Evolutionary conservation across 2,888 invertebrate species (phyloP), one percentile per base, ranked within the genome.

Genomic region (Blera fallax): DNA sequence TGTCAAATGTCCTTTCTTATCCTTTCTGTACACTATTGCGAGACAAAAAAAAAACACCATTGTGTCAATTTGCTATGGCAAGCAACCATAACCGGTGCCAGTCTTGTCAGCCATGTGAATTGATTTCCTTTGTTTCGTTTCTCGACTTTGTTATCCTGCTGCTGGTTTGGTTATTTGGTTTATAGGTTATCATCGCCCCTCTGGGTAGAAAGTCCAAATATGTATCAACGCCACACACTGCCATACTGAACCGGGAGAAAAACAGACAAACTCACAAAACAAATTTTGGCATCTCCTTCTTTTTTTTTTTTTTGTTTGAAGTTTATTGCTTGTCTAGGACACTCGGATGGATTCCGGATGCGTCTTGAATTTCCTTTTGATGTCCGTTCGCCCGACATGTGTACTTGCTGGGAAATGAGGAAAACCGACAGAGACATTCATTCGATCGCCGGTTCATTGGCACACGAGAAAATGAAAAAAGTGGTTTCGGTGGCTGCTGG

Each of bases 351-450:
- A 56, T 45, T 24, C 64, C 64, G 74, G 74, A 74, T 74, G 45
- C 34, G 37, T 64, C 54, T 65, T 64, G 54, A 45, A 54, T 74
- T 74, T 65, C 74, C 54, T 64, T 64, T 64, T 54, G 37, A 62
- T 73, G 52, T 64, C 29, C 24, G 50, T 45, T 32, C 27, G 52
- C 10, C 43, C 16, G 32, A 27, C 40, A 18, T 73, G 40, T 56
- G 2, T n/a, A 45, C 24, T 60, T 32, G 48, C 43, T 60, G 27
- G 27, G 27, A 50, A 60, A 72, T 72, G 48, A 50, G 48, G 60
- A 62, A 60, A 40, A 52, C 37, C 16, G 32, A 45, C 45, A 70
- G n/a, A 21, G 54, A 56, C 54, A 69, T 70, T 32, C 43, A 32
- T 60, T 72, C 48, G 32, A 34, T 65, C 16, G 40, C n/a, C 29